Percentiles rank a stretch among this genome's conserved stretches.
Evolutionary conservation across 2,113 vertebrate genomes (phyloP).

Genomic region (Etheostoma cragini): DNA sequence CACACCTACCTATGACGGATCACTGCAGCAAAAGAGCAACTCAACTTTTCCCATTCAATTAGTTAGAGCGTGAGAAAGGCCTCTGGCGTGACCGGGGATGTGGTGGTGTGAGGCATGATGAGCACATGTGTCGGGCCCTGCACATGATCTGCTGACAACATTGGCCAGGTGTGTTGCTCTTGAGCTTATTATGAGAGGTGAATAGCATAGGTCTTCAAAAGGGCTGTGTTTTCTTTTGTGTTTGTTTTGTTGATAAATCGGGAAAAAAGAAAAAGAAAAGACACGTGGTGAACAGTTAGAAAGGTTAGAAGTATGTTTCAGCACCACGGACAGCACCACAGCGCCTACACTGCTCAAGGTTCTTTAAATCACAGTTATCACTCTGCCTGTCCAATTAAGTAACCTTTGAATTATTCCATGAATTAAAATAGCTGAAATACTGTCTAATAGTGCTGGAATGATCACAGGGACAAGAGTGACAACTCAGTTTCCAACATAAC

Average conservation of each 20-base stretch:
- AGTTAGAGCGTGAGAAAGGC: slow-evolving; percentile 45
- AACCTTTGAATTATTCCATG: slow-evolving; percentile 70
- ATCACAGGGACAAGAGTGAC: slow-evolving; percentile 78
- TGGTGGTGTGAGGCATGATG: slow-evolving; percentile 34
- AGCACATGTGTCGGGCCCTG: slow-evolving; percentile 45
- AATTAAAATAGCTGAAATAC: slow-evolving; percentile 74
- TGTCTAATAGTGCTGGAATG: slow-evolving; percentile 68
- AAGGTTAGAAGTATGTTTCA: slow-evolving; percentile 50
- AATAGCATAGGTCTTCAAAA: slow-evolving; percentile 50
- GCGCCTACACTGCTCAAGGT: slow-evolving; percentile 17
- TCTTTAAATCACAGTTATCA: slow-evolving; percentile 67
- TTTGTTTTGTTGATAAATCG: slow-evolving; percentile 31
- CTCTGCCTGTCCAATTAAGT: slow-evolving; percentile 72
- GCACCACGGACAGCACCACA: slow-evolving; percentile 65
- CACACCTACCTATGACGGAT: slow-evolving; percentile 52
- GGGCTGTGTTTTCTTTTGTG: slow-evolving; percentile 41
- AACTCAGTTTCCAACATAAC: slow-evolving; percentile 73
- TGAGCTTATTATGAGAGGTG: slow-evolving; percentile 37
- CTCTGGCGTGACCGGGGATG: slow-evolving; percentile 38
- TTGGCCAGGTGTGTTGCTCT: slow-evolving; percentile 62
- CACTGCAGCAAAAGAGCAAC: slow-evolving; percentile 53
- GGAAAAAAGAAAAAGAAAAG: not conserved
- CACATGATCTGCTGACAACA: slow-evolving; percentile 60
- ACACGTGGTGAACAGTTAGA: slow-evolving; percentile 4
- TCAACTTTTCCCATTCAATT: slow-evolving; percentile 80